These are phyloP conservation scores for Valencia hispanica DNA, from an alignment of 2,797 vertebrate species.

Conservation along the genomic window DNA sequence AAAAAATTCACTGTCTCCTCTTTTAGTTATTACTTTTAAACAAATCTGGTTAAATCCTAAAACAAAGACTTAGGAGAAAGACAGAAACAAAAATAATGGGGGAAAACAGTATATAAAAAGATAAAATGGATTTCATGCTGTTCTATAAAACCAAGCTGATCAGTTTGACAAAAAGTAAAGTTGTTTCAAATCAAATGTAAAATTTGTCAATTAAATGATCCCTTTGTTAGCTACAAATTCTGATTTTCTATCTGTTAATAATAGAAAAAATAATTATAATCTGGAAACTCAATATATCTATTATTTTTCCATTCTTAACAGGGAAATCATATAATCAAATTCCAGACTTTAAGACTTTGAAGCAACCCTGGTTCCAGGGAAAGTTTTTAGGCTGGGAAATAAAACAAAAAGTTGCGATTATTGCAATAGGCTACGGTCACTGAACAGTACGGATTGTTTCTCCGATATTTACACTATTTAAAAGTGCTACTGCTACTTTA, in stretches of 20 bases:
- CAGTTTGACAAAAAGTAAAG: neutral
- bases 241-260: neutral
- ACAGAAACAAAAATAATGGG: no score
- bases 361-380: neutral
- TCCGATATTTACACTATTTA: neutral
- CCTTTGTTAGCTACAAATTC: neutral
- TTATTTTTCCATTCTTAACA: no score
- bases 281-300: neutral
- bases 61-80: neutral
- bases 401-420: no score
- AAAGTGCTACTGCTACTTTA: neutral
- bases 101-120: no score
- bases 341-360: neutral
- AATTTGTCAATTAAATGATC: neutral
- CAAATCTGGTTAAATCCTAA: neutral
- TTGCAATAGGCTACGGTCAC: no score
- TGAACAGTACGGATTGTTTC: no score
- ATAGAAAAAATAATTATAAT: neutral
- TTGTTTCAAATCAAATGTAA: neutral
- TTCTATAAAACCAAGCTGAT: neutral
- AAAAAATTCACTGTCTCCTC: no score
- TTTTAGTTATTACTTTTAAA: neutral
- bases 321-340: neutral
- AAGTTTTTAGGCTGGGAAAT: no score
- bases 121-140: no score